Evolutionary conservation across 2,113 vertebrate species (phyloP), one percentile per base, ranked within the genome.

Genomic region (Oryzias melastigma): DNA sequence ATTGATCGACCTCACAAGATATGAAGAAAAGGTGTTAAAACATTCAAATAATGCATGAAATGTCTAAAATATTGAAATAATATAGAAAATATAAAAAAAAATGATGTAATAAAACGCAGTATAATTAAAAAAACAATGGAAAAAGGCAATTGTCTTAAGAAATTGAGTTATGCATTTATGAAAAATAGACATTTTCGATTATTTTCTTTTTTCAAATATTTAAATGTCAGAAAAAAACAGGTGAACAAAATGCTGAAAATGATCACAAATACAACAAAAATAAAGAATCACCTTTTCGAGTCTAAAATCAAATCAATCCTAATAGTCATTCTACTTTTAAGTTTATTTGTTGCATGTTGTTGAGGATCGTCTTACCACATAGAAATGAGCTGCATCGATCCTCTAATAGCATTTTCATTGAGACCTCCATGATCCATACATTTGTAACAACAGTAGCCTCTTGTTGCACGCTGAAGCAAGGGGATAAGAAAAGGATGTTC

Each of bases 391-490:
- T 44, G 71, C 75, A 85, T 88, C 88, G 89, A 90, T 88, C 85
- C 89, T 82, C 59, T 68, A 83, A 83, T 83, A 85, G 79, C 81
- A 75, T 77, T 90, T 89, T 89, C 86, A 90, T 90, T 89, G 88
- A 75, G 71, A 85, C 83, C 81, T 84, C 85, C 71, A 77, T 76
- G n/a, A 91, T 83, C 81, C 85, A 89, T 91, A 90, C 87, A 90
- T 89, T 79, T 83, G 85, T 87, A 84, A 86, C 90, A 89, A 91
- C 86, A 84, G 55, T 62, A 73, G 75, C 83, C 82, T 83, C 72
- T 84, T 81, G 86, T 65, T 81, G 71, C 78, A 43, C 68, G 29
- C 55, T 35, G 81, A 80, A 81, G 85, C 68, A 71, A 65, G 77
- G 42, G 59, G 68, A 71, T 72, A 64, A 55, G 77, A 79, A 82